Evolutionary conservation across 2,888 invertebrate species (phyloP).

Genomic region (Mechanitis mazaeus): DNA sequence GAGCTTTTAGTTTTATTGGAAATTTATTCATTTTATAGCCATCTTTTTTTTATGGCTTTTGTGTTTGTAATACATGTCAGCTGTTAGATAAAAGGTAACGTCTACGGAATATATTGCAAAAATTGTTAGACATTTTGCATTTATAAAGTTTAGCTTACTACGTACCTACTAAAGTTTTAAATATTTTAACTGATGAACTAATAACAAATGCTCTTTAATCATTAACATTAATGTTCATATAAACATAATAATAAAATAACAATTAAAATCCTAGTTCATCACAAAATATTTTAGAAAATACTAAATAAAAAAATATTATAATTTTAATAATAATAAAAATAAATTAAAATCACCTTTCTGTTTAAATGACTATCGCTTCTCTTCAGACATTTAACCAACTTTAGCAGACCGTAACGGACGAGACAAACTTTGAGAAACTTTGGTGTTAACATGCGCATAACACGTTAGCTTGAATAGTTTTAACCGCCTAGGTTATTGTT

Average conservation of each 20-base stretch:
- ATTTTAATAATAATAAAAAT: no score
- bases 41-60: conserved; percentile 11
- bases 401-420: conserved; percentile 4
- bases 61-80: conserved; percentile 13
- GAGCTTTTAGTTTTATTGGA: conserved; percentile 36
- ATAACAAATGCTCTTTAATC: no score
- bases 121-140: no score
- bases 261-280: no score
- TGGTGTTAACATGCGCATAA: conserved; percentile 6
- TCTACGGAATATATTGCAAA: background rate
- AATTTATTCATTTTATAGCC: conserved; percentile 10
- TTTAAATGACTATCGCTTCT: conserved; percentile 1
- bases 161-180: no score
- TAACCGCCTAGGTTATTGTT: conserved; percentile 1
- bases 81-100: conserved; percentile 7
- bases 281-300: no score
- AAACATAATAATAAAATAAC: no score
- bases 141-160: no score
- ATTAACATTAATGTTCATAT: no score
- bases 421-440: conserved; percentile 4
- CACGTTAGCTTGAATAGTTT: conserved; percentile 4
- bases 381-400: background rate
- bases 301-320: no score
- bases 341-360: background rate
- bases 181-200: no score